Percentiles rank a stretch among this genome's conserved stretches.
phyloP scores from a whole-genome alignment of 2,888 invertebrate genomes.

The Saturnia japonica region DNA sequence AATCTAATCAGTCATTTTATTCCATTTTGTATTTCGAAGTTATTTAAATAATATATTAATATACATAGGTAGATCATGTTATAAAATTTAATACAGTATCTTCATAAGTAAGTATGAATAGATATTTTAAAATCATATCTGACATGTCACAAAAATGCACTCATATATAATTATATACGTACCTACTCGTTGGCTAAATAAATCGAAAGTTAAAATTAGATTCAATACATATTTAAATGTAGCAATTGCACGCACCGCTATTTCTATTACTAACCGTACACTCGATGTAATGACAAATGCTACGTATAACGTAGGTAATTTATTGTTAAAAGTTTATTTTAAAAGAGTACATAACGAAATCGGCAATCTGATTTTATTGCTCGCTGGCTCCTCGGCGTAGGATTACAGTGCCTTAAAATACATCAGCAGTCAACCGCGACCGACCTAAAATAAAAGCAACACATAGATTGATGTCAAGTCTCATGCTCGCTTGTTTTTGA shows the following conservation, averaged over 20 bases:
- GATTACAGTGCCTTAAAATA: conserved; percentile 42
- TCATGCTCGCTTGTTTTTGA: conserved; percentile 72
- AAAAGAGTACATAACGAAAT: conserved; percentile 25
- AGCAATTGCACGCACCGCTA: conserved; percentile 14
- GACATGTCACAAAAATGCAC: background rate
- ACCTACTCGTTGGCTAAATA: conserved; percentile 14
- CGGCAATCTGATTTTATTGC: conserved; percentile 35
- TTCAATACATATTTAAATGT: conserved; percentile 17
- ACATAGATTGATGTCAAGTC: conserved; percentile 75
- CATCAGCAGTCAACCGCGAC: conserved; percentile 49
- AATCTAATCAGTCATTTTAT: too few species aligned
- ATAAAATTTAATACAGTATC: conserved; percentile 15
- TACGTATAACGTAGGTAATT: conserved; percentile 29
- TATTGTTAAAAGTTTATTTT: conserved; percentile 18
- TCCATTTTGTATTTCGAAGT: too few species aligned
- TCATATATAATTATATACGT: conserved; percentile 15
- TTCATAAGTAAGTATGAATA: conserved; percentile 29
- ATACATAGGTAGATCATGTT: background rate
- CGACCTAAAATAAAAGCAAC: conserved; percentile 65
- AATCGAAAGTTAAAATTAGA: conserved; percentile 17
- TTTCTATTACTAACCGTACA: conserved; percentile 15
- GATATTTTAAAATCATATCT: background rate
- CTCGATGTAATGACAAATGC: conserved; percentile 5
- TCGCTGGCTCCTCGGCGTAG: conserved; percentile 31
- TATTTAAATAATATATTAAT: too few species aligned